Conservation (phyloP, 2,888 invertebrate species). For the Lasioglossum marginatum region DNA sequence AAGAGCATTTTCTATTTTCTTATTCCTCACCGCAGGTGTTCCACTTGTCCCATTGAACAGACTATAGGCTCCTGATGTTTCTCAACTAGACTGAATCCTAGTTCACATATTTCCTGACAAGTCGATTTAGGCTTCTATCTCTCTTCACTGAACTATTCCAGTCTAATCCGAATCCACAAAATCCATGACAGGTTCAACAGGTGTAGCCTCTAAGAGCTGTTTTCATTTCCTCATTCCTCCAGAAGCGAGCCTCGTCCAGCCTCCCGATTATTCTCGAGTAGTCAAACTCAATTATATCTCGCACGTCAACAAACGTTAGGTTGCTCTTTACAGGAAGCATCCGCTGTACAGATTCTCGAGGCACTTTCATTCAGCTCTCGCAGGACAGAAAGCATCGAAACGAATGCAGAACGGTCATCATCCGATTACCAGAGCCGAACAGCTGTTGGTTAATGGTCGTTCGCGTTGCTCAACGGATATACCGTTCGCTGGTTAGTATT, state of each 20-base stretch:
- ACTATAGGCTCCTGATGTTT: too few relatives aligned
- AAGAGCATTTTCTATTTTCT: too few relatives aligned
- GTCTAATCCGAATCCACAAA: background rate
- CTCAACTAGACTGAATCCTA: too few relatives aligned
- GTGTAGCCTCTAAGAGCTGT: background rate
- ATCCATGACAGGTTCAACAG: background rate
- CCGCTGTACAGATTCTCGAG: background rate
- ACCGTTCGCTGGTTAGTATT: conserved; percentile 33
- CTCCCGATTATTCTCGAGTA: background rate
- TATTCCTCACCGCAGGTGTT: too few relatives aligned
- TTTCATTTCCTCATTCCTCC: background rate
- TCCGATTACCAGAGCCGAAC: background rate
- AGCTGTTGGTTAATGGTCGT: background rate
- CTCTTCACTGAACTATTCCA: background rate
- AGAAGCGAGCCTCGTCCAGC: background rate
- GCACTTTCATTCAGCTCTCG: background rate
- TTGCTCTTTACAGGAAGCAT: background rate
- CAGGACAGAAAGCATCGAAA: background rate
- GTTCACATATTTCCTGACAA: background rate
- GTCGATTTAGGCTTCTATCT: background rate
- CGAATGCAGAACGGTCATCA: background rate
- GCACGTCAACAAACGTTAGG: background rate
- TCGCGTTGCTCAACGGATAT: conserved; percentile 28
- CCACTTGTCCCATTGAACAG: too few relatives aligned
- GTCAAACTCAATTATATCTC: background rate